Evolutionary conservation across 2,888 invertebrate genomes (phyloP).

Genomic region (Nomada fucata): DNA sequence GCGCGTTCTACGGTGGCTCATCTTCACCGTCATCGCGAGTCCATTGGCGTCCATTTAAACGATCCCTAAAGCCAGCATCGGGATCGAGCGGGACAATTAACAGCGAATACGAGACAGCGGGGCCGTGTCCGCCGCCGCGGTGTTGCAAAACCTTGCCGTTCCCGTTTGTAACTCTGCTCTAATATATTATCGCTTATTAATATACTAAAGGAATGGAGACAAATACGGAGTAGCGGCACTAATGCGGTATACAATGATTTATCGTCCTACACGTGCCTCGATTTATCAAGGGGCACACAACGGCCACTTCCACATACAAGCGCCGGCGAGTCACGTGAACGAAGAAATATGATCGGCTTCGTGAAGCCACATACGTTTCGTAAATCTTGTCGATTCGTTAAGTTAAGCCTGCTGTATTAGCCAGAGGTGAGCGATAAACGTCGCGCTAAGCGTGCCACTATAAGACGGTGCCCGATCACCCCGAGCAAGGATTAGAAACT

Average conservation of each 20-base stretch:
- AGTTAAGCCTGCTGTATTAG: slow-evolving; percentile 70
- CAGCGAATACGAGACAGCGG: slow-evolving; percentile 1
- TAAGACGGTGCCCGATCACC: slow-evolving; percentile 31
- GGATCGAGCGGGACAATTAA: slow-evolving; percentile 47
- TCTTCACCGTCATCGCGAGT: background rate
- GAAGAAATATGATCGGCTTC: slow-evolving; percentile 70
- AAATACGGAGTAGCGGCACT: slow-evolving; percentile 71
- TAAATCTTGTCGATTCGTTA: slow-evolving; percentile 74
- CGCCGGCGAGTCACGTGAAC: slow-evolving; percentile 61
- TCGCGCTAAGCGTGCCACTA: slow-evolving; percentile 51
- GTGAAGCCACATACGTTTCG: slow-evolving; percentile 69
- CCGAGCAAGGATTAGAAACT: slow-evolving; percentile 38
- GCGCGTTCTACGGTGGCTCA: slow-evolving; percentile 38
- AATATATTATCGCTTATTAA: slow-evolving; percentile 70
- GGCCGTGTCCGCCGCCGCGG: slow-evolving; percentile 8
- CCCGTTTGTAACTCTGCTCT: slow-evolving; percentile 27
- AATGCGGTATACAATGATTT: slow-evolving; percentile 67
- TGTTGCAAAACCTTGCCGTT: slow-evolving; percentile 11
- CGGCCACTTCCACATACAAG: slow-evolving; percentile 58
- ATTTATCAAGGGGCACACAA: slow-evolving; percentile 69
- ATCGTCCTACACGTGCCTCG: slow-evolving; percentile 70
- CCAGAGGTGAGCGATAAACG: slow-evolving; percentile 65
- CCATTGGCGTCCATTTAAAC: slow-evolving; percentile 19
- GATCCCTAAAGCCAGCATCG: background rate
- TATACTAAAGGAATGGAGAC: slow-evolving; percentile 68